Evolutionary conservation across 2,888 invertebrate genomes (phyloP).

Genomic region (Colostygia pectinataria): DNA sequence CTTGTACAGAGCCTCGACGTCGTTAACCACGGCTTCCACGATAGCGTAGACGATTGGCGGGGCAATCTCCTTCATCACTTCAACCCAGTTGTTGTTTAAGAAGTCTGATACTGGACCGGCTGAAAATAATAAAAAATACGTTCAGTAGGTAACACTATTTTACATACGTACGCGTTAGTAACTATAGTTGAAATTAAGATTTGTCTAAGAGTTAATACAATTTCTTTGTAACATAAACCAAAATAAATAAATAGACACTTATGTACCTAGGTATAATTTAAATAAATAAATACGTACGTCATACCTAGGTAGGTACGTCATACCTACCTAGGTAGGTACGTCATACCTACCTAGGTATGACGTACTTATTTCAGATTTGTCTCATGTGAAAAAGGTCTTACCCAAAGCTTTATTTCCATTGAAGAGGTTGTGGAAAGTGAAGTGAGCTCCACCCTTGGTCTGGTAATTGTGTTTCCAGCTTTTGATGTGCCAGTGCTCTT

Average conservation of each 20-base stretch:
- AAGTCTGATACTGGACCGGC: slow-evolving; percentile 60
- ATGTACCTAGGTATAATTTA: too few species aligned
- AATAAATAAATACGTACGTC: too few species aligned
- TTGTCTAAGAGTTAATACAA: too few species aligned
- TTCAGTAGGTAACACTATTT: neutral
- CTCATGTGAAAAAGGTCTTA: slow-evolving; percentile 30
- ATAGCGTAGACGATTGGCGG: slow-evolving; percentile 63
- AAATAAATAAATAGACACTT: too few species aligned
- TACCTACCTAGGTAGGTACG: too few species aligned
- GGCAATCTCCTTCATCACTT: slow-evolving; percentile 68
- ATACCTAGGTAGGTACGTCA: neutral
- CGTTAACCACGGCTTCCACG: slow-evolving; percentile 49
- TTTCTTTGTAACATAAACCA: too few species aligned
- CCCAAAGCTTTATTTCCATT: slow-evolving; percentile 66
- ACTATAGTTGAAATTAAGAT: too few species aligned
- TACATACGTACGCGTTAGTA: neutral
- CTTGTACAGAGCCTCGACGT: slow-evolving; percentile 55
- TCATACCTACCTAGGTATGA: too few species aligned
- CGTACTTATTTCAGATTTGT: too few species aligned
- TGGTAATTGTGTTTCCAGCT: slow-evolving; percentile 57
- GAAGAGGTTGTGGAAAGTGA: slow-evolving; percentile 68
- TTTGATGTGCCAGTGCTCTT: slow-evolving; percentile 65
- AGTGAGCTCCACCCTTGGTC: slow-evolving; percentile 57
- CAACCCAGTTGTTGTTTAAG: slow-evolving; percentile 62
- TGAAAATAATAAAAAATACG: slow-evolving; percentile 41